Conservation (phyloP, 2,113 vertebrate genomes). For the Pogonocichla stellata region DNA sequence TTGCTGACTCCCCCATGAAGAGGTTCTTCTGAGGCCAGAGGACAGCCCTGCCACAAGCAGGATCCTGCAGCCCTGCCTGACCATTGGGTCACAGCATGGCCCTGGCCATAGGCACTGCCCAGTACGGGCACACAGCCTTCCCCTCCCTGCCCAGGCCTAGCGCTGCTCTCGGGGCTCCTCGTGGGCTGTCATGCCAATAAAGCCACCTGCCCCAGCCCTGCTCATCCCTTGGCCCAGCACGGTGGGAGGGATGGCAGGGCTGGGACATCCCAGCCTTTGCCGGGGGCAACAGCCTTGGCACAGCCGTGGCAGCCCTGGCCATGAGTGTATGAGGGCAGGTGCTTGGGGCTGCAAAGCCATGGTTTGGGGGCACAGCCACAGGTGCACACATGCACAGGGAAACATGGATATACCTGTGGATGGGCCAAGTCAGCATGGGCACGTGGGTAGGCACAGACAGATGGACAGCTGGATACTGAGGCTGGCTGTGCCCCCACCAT, state of each 20-base stretch:
- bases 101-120: accelerated
- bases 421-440: accelerated
- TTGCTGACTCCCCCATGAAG: background rate
- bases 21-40: background rate
- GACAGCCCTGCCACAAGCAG: background rate
- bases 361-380: accelerated
- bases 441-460: accelerated
- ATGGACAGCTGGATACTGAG: background rate
- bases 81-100: accelerated
- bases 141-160: background rate
- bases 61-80: background rate
- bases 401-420: accelerated
- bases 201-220: background rate
- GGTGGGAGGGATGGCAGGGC: accelerated
- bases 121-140: accelerated
- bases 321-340: background rate
- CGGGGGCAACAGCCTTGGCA: background rate
- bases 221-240: background rate
- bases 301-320: accelerated
- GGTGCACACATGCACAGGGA: accelerated
- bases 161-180: accelerated
- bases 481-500: background rate
- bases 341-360: background rate
- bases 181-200: background rate
- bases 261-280: background rate